These are phyloP conservation scores for Geopemphigus sp. DNA, from an alignment of 1,140 invertebrate genomes.

Conservation along the genomic window DNA sequence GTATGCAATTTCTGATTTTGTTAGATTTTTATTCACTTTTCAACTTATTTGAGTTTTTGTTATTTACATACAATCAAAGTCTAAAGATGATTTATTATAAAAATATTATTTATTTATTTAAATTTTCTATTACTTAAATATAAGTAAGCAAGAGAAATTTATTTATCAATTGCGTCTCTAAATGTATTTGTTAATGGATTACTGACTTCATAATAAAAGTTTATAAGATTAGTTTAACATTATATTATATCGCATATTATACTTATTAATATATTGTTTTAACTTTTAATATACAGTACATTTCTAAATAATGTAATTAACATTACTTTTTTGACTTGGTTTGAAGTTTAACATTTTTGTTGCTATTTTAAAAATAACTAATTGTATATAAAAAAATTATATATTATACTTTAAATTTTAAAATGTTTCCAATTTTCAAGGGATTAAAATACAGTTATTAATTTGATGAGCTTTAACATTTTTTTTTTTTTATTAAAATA, in stretches of 20 bases:
- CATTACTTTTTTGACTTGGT: too few relatives aligned
- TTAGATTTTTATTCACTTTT: constrained; percentile 1
- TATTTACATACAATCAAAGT: not conserved
- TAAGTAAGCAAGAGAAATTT: not conserved
- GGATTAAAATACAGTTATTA: too few relatives aligned
- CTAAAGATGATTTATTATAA: not conserved
- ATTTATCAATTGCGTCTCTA: not conserved
- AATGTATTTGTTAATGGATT: not conserved
- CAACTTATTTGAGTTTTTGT: not conserved
- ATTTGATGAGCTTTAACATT: too few relatives aligned
- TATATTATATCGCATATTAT: not conserved
- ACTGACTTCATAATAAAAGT: not conserved
- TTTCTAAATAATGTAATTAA: too few relatives aligned
- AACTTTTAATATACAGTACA: too few relatives aligned
- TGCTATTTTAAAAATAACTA: too few relatives aligned
- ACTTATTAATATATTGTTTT: too few relatives aligned
- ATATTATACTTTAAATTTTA: too few relatives aligned
- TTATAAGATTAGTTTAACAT: not conserved
- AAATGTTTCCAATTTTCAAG: too few relatives aligned
- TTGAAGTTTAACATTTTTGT: too few relatives aligned
- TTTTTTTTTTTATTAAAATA: too few relatives aligned
- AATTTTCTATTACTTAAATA: not conserved
- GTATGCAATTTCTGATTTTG: not conserved
- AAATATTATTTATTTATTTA: not conserved
- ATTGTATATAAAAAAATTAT: too few relatives aligned